Evolutionary conservation across 2,797 vertebrate species (phyloP), one percentile per base, ranked within the genome.

Genomic region (Sciurus carolinensis): DNA sequence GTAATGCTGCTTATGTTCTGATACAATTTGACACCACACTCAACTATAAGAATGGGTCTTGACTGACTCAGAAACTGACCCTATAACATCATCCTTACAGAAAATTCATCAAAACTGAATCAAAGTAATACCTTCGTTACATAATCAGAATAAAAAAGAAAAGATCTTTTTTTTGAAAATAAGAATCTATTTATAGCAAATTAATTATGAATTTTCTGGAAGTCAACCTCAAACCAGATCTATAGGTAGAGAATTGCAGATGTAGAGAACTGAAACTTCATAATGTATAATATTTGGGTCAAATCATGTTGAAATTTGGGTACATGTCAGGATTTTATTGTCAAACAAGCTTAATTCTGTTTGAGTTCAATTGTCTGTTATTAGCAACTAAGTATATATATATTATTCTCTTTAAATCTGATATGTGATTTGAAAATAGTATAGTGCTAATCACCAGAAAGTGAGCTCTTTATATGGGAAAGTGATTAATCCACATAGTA

Each of bases 41-140:
- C 30, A 75, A 1, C 42, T 22, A 7, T 86, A n/a, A 47, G 15
- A 42, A 36, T 20, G 6, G 17, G 57, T 12, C 15, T 69, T 79
- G 36, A 73, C 5, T 59, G 59, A 79, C 50, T 22, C 28, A 84
- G 28, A 75, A 52, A 76, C 7, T 36, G 14, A 67, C 17, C 52
- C 5, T 44, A 4, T 75, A 20, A 84, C 7, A 7, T 0, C 26
- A 42, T 0, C n/a, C 9, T 72, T 24, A n/a, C 1, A 36, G 12
- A 71, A 62, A 75, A 69, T 71, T 13, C 4, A 77, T 4, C 10
- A 33, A 17, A 54, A 33, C 42, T 54, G 10, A 0, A 86, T 89
- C n/a, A 75, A 20, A 42, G 28, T 59, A 67, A 81, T 73, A 59
- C 7, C 4, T 13, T 52, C 26, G 8, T 28, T 81, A 62, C 3